Conservation (phyloP, 2,888 invertebrate species). For the Terebella lapidaria region DNA sequence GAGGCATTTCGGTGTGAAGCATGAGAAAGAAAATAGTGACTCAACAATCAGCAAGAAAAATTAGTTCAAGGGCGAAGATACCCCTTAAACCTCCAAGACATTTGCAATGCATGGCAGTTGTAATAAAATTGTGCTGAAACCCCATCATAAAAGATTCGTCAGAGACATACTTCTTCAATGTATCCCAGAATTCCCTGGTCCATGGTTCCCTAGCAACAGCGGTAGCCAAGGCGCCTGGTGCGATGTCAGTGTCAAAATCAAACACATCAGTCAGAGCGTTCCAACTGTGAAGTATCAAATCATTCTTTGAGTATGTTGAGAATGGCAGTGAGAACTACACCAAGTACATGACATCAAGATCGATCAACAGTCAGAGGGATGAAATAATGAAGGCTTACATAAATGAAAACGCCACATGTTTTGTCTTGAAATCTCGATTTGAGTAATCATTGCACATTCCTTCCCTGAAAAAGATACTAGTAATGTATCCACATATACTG, state of each 20-base stretch:
- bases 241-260: conserved; percentile 41
- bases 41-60: too few species aligned
- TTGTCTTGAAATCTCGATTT: conserved; percentile 19
- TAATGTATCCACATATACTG: background rate
- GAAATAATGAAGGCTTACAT: conserved; percentile 40
- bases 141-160: too few species aligned
- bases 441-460: conserved; percentile 30
- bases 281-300: conserved; percentile 37
- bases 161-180: conserved; percentile 33
- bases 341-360: background rate
- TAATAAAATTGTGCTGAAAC: too few species aligned
- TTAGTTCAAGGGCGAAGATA: too few species aligned
- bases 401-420: conserved; percentile 37
- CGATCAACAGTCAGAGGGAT: background rate
- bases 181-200: conserved; percentile 35
- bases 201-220: conserved; percentile 44
- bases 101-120: too few species aligned
- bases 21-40: too few species aligned
- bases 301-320: too few species aligned
- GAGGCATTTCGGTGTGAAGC: too few species aligned
- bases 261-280: conserved; percentile 38
- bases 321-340: too few species aligned
- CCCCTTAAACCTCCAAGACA: too few species aligned
- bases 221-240: conserved; percentile 32
- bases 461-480: conserved; percentile 26